A percentile compares a stretch with the other conserved stretches of the same genome.
Evolutionary conservation across 2,888 invertebrate species (phyloP).

Genomic region (Lithophane socia): DNA sequence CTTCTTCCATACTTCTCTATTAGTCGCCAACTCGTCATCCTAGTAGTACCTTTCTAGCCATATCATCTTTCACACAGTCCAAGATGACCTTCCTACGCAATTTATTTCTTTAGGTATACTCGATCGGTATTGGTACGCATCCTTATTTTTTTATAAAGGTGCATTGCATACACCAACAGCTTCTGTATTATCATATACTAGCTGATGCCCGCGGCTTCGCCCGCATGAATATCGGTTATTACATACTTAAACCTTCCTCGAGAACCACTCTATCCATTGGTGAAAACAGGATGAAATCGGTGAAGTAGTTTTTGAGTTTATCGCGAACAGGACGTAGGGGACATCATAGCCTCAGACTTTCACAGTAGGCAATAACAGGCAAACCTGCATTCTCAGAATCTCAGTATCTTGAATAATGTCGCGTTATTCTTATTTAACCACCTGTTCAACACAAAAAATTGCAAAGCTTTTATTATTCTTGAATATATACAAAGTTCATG

Average conservation of each 20-base stretch:
- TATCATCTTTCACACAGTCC: neutral
- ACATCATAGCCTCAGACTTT: no score
- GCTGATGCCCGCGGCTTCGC: no score
- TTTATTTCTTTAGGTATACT: neutral
- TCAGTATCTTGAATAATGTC: no score
- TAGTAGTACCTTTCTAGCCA: neutral
- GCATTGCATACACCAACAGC: no score
- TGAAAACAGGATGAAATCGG: no score
- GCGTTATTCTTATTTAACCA: neutral
- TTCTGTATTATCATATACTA: no score
- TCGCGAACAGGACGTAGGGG: no score
- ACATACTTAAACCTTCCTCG: no score
- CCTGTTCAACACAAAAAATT: neutral
- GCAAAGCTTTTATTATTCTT: slow-evolving; percentile 32
- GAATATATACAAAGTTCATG: slow-evolving; percentile 12
- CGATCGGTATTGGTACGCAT: neutral
- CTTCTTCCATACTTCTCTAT: neutral
- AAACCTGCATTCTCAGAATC: neutral
- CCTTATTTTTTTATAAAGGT: neutral
- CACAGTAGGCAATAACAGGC: no score
- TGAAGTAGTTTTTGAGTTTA: no score
- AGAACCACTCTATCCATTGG: no score
- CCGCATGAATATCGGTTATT: no score
- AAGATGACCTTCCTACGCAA: neutral
- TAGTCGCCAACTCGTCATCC: neutral